Conservation (phyloP, 1,140 invertebrate genomes). For the Linepithema humile region DNA sequence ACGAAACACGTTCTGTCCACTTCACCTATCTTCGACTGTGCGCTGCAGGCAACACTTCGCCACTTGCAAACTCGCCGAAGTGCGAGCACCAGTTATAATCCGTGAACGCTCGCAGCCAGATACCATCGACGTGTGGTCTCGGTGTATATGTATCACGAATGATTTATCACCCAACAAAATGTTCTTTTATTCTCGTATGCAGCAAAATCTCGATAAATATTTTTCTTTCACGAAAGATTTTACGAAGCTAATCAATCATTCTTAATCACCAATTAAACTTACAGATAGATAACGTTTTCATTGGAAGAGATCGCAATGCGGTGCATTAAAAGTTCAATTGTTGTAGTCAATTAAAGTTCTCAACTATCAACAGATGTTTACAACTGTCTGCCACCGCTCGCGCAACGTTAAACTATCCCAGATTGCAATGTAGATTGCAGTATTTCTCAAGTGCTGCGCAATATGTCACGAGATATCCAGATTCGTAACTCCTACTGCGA, state of each 20-base stretch:
- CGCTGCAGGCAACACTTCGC: conserved; percentile 40
- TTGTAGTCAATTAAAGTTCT: neutral
- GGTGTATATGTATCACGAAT: neutral
- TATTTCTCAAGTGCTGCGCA: conserved; percentile 11
- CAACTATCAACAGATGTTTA: neutral
- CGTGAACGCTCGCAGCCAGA: conserved; percentile 2
- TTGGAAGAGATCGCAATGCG: neutral
- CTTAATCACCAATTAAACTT: too few species aligned
- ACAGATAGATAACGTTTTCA: too few species aligned
- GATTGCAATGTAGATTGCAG: neutral
- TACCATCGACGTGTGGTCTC: neutral
- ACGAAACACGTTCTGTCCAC: conserved; percentile 33
- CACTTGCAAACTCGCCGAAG: conserved; percentile 33
- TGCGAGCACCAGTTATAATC: conserved; percentile 30
- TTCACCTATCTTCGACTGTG: conserved; percentile 25
- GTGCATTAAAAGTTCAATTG: neutral
- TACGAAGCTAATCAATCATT: too few species aligned
- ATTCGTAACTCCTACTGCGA: conserved; percentile 14
- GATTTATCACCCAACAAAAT: neutral
- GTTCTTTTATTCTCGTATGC: neutral
- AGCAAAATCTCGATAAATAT: neutral
- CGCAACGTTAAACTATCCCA: conserved; percentile 15
- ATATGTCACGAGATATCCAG: conserved; percentile 1
- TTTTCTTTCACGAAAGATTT: neutral
- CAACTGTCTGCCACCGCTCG: neutral